Base-by-base conservation (phyloP, 2,888 invertebrate species). In the Ophraella communa region DNA sequence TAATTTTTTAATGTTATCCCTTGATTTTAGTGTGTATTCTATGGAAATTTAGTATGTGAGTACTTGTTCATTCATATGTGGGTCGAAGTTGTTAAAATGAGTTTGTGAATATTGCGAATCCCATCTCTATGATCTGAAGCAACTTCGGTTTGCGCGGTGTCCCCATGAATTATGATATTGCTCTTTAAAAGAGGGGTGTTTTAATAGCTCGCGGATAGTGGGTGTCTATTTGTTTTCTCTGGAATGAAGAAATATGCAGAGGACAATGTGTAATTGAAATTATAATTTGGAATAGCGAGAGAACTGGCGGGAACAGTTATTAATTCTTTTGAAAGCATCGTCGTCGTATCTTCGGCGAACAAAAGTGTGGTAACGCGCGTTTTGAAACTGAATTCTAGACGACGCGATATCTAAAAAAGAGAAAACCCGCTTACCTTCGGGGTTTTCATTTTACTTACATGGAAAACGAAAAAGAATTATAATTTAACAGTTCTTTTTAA, bases 151-250 rank as follows among this genome's bases (percentile, higher is more conserved):
- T 51, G 52, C 66, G 64, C 66, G 59, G 64, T 60, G 56, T 64
- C 64, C 69, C 62, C 64, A 57, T 71, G 67, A 69, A 69, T 70
- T 71, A 69, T 66, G 68, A 68, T 65, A 64, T 66, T 65, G 69
- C 67, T 67, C 67, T 69, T 64, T 59, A 62, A 62, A 65, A 47
- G 62, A 59, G 30, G 66, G 53, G 47, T 52, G 63, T 66, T 63
- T 59, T 64, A 66, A 63, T 66, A 58, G 62, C 47, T 39, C 24
- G 35, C 51, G 55, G 60, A 45, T 30, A 58, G 54, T 52, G 64
- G 60, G 49, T 51, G 52, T 64, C 65, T 61, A 66, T 68, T 66
- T 60, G 60, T 60, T 60, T 60, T 60, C 60, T 60, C 52, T 60
- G 60, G 60, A 60, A 60, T 60, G 60, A 60, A 60, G 60, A 60